phyloP scores from a whole-genome alignment of 92 coral and sea anemone species.

The Parazoanthus atlanticus region DNA sequence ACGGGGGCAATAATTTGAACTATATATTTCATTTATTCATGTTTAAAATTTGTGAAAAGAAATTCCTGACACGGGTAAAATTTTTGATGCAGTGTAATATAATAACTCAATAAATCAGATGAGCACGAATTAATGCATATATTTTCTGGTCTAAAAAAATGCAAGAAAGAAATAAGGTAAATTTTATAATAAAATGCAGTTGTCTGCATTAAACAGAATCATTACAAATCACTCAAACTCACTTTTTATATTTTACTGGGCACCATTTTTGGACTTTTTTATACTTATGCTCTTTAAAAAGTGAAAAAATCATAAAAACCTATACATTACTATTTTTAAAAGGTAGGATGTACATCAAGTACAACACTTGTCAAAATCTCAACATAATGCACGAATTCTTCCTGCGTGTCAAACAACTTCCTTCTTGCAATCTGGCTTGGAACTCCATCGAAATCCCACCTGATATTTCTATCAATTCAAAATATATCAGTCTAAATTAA shows the following conservation, averaged over 20 bases:
- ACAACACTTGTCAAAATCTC: neutral
- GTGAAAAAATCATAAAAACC: neutral
- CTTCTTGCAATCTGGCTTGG: neutral
- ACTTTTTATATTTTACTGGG: neutral
- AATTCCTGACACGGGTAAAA: no score
- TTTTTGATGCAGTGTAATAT: neutral
- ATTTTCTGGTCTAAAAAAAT: no score
- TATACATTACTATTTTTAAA: no score
- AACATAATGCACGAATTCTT: neutral
- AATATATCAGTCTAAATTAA: neutral
- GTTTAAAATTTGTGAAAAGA: no score
- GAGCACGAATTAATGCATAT: no score
- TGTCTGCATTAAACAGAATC: neutral
- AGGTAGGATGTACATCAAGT: neutral
- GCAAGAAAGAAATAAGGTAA: no score
- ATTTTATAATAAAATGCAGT: neutral
- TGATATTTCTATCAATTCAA: neutral
- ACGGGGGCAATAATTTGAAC: no score
- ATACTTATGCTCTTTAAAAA: conserved; percentile 22
- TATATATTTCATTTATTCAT: neutral
- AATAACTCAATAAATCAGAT: neutral
- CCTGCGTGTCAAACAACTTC: neutral
- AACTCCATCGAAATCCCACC: conserved; percentile 1
- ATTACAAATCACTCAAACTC: no score
- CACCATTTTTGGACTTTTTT: neutral